Base-by-base conservation (phyloP, 2,113 vertebrate genomes). In the Nothoprocta pentlandii region DNA sequence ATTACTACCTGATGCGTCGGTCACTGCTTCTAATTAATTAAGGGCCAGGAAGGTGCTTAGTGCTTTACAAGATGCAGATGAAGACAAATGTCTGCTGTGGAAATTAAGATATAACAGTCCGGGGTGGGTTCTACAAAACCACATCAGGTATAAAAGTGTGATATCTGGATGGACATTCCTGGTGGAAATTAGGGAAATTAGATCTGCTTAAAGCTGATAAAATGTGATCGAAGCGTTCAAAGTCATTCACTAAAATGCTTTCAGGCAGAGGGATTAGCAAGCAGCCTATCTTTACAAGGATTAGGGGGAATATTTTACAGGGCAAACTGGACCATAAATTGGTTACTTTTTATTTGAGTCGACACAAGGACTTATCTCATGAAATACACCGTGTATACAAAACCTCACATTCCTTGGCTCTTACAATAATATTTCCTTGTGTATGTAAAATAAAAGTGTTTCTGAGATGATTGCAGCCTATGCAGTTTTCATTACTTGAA, bases 1-100 rank as follows among this genome's bases (percentile, higher is more conserved):
- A 44, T 88, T 94, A 81, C 69, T 75, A 73, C 58, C 66, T 92
- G 74, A 92, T 93, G 69, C 4, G 1, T 83, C 70, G 85, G 89
- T 91, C 75, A 61, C 86, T 91, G 76, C 58, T 90, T 10, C 80
- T 93, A 87, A 92, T 94, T 94, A 94, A 97, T 90, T 93, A 91
- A 92, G 80, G 87, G 47, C 87, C 56, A 80, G 83, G 80, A 83
- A 94, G 26, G 69, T 91, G 77, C 56, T 90, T 95, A 42, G 61
- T 73, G 77, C 51, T 89, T 85, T 78, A 87, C 30, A 92, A 90
- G 91, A 68, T 0, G 0, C 64, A 67, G 76, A 93, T 71, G 63
- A 91, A 96, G 87, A 91, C 76, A 83, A 87, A 75, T 86, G 39
- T 81, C 71, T 78, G 61, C 76, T 88, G 17, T 42, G 66, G 66